These are phyloP conservation scores for Anthoscopus minutus DNA, from an alignment of 2,113 vertebrate species.

Conservation along the genomic window DNA sequence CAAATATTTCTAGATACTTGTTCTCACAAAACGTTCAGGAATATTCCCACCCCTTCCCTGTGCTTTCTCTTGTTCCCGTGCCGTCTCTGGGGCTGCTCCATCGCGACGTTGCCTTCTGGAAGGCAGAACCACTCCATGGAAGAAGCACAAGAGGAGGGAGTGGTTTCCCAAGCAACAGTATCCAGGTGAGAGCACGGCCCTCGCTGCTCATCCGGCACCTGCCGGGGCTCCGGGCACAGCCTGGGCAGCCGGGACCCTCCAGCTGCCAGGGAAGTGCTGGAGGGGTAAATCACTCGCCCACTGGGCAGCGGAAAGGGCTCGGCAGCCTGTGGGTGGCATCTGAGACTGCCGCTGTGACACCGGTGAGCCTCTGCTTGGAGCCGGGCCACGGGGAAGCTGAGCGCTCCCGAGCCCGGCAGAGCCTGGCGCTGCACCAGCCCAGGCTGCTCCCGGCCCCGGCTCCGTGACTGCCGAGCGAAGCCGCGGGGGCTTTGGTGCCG, in stretches of 20 bases:
- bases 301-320: accelerated
- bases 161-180: slow-evolving; percentile 5
- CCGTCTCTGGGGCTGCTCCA: background rate
- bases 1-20: background rate
- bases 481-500: background rate
- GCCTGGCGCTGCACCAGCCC: background rate
- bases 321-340: background rate
- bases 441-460: too few species aligned
- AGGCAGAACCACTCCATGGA: background rate
- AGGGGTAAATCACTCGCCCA: background rate
- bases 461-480: background rate
- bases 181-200: background rate
- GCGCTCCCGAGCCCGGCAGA: background rate
- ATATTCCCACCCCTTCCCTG: background rate
- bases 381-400: background rate
- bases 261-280: background rate
- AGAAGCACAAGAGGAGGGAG: background rate
- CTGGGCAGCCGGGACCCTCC: background rate
- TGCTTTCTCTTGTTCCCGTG: background rate
- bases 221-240: accelerated
- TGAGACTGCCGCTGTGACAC: background rate
- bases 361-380: background rate
- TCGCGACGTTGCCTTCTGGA: accelerated
- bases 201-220: background rate
- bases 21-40: background rate